Evolutionary conservation across 2,797 vertebrate genomes (phyloP), one percentile per base, ranked within the genome.

Genomic region (Neomorphus geoffroyi): DNA sequence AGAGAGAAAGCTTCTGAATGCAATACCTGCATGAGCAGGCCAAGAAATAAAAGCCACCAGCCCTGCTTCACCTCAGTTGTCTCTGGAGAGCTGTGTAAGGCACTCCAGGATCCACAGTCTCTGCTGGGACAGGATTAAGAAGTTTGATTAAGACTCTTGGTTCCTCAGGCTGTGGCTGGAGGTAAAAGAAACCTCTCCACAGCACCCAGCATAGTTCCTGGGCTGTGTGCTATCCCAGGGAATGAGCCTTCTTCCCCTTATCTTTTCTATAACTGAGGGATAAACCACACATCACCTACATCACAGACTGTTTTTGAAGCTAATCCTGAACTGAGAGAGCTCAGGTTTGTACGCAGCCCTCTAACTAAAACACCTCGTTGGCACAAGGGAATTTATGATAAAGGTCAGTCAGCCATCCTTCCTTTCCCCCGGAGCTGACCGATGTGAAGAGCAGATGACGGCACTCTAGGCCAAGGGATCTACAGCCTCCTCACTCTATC

Each of bases 11-110:
- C 8, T 74, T 22, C 39, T 45, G 46, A 72, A 73, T 24, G 8
- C 1, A 6, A 19, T 51, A 53, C 5, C 7, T 32, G 0, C 19
- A 56, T 1, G 13, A 35, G 8, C 7, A 74, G 22, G 22, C 4
- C 37, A 87, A 69, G 41, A 69, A 88, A 70, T 22, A 65, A 65
- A 77, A 73, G 9, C 18, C 24, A 53, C 6, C 13, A 62, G 11
- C 18, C 23, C 21, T 7, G 13, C 11, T 70, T 64, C 65, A 62
- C 45, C 60, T 23, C 43, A 70, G 32, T 32, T 27, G 54, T 53
- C 46, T 30, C 72, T 15, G 14, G 9, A 62, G 41, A 50, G 10
- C 21, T 14, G 19, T 50, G 37, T 19, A 43, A 12, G 14, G 33
- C 16, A 46, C 1, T 4, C 10, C 1, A 3, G 18, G 13, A 56